A percentile compares a stretch with the other conserved stretches of the same genome.
These are phyloP conservation scores for Ceratina australensis DNA, from an alignment of 1,140 invertebrate species.

Conservation along the genomic window DNA sequence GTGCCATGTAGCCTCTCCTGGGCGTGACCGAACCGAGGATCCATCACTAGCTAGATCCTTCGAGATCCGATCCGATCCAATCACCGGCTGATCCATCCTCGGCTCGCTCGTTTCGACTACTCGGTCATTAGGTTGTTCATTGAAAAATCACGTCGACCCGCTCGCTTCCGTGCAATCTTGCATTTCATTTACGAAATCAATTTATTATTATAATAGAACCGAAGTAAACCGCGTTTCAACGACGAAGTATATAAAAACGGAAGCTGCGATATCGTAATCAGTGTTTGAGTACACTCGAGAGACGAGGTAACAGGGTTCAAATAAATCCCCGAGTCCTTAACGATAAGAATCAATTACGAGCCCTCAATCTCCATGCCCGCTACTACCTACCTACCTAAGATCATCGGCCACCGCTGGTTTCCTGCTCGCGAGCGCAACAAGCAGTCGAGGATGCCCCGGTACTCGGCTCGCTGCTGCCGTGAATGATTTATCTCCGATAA, in stretches of 20 bases:
- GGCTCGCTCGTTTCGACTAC: background rate
- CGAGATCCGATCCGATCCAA: background rate
- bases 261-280: background rate
- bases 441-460: constrained; percentile 19
- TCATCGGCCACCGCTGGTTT: constrained; percentile 36
- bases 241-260: background rate
- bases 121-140: too few species aligned
- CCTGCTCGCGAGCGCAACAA: constrained; percentile 47
- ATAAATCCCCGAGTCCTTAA: constrained; percentile 33
- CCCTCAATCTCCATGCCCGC: constrained; percentile 13
- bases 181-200: background rate
- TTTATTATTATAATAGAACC: too few species aligned
- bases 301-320: constrained; percentile 22
- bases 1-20: constrained; percentile 37
- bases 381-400: too few species aligned
- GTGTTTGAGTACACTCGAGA: background rate
- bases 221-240: too few species aligned
- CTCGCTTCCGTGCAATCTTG: background rate
- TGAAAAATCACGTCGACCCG: background rate
- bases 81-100: background rate
- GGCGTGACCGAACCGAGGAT: constrained; percentile 50
- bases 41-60: background rate
- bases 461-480: constrained; percentile 4
- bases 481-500: constrained; percentile 60
- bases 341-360: constrained; percentile 58